Evolutionary conservation across 2,888 invertebrate genomes (phyloP), one percentile per base, ranked within the genome.

Genomic region (Trilocha varians): DNA sequence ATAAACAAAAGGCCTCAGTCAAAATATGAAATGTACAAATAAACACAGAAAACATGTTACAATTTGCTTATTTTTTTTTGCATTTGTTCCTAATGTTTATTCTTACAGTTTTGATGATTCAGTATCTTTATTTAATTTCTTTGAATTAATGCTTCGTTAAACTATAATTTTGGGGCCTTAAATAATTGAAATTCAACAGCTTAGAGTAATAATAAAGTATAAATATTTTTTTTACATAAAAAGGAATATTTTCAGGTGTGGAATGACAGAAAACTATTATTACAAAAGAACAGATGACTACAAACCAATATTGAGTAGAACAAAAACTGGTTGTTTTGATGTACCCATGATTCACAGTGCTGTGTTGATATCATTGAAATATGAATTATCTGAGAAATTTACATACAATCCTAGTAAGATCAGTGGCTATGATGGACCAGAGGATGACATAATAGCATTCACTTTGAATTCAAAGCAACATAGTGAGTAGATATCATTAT

Each of bases 301-400:
- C 67, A 90, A 92, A 56, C 90, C 91, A 1, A 94, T 98, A 39
- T 80, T 95, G 35, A 87, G 91, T 47, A 77, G 91, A 11, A 87
- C 91, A 44, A 88, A 88, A 41, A 64, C 75, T 1, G 97, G 97
- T 0, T 93, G 94, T 62, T 94, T 93, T 64, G 61, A 80, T 3
- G 98, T 98, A 0, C 96, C 97, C 0, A 95, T 98, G 96, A 89
- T 98, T 2, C 97, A 97, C 67, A 92, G 94, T 0, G 93, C 95
- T 4, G 91, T 98, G 11, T 78, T 99, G 34, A 87, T 98, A 32
- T 87, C 95, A 66, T 73, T 99, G 42, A 87, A 89, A 13, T 76
- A 79, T 42, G 58, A 64, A 1, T 67, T 70, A 1, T 88, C 93
- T 0, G 89, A 91, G 44, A 54, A 65, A 11, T 78, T 99, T 5